These are phyloP conservation scores for Psilopogon haemacephalus DNA, from an alignment of 2,113 vertebrate species.

Conservation along the genomic window DNA sequence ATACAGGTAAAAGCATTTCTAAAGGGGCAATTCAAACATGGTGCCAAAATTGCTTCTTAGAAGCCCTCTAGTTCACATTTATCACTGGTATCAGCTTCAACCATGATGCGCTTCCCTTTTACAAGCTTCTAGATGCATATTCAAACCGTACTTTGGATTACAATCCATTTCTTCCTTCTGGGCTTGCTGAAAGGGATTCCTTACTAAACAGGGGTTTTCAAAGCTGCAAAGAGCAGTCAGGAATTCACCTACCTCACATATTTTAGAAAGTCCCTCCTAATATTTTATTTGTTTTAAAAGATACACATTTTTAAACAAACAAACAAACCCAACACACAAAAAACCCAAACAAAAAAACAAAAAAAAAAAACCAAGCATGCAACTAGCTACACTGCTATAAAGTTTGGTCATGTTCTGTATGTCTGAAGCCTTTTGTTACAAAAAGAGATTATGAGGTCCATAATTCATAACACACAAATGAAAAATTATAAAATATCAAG, in stretches of 20 bases:
- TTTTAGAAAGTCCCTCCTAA: neutral
- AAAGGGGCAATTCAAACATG: neutral
- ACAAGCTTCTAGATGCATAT: neutral
- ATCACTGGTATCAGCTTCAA: neutral
- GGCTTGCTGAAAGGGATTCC: neutral
- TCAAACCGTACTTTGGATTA: neutral
- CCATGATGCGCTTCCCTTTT: neutral
- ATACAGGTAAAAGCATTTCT: conserved; percentile 4
- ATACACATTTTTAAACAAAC: neutral
- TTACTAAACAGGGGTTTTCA: neutral
- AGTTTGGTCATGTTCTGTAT: neutral
- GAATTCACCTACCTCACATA: neutral
- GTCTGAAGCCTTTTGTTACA: neutral
- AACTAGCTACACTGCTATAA: neutral
- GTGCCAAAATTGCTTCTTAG: neutral
- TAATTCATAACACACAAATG: neutral
- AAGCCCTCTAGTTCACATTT: conserved; percentile 2
- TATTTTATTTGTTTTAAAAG: neutral
- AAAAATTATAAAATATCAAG: neutral
- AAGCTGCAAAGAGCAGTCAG: neutral
- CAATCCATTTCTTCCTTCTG: neutral
- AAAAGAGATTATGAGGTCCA: neutral
- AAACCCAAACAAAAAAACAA: neutral
- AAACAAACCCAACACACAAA: too few species aligned
- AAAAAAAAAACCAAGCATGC: too few species aligned